phyloP scores from a whole-genome alignment of 2,113 vertebrate genomes.

The Dromas ardeola region DNA sequence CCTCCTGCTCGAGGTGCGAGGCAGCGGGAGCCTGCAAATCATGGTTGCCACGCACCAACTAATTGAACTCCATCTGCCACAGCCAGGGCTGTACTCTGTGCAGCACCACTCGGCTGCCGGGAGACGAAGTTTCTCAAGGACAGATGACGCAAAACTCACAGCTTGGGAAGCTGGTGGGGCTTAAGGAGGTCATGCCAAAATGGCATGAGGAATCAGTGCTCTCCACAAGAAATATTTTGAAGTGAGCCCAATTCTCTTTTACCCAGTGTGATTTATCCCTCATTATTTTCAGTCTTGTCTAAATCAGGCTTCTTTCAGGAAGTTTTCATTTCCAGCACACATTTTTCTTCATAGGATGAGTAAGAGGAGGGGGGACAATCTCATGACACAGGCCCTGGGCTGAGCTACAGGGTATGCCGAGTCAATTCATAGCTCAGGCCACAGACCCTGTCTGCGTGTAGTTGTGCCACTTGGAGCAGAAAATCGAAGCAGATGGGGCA shows the following conservation, averaged over 20 bases:
- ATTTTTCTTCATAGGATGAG: not conserved
- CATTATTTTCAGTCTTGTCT: not conserved
- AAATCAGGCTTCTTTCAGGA: not conserved
- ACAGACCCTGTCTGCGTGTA: not conserved
- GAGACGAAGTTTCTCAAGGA: not conserved
- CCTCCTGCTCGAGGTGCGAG: not conserved
- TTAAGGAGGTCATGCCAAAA: not conserved
- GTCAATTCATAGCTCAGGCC: not conserved
- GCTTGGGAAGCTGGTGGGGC: not conserved
- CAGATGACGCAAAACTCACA: not conserved
- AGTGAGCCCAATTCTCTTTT: not conserved
- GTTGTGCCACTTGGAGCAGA: not conserved
- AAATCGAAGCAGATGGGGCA: not conserved
- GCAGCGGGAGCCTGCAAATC: not conserved
- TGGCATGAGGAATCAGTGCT: not conserved
- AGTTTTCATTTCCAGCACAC: not conserved
- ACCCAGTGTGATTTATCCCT: not conserved
- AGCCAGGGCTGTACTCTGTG: not conserved
- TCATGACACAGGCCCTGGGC: not conserved
- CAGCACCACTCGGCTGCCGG: not conserved
- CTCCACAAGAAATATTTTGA: not conserved
- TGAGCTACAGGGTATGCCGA: accelerated
- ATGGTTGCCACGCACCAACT: not conserved
- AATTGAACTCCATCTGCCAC: not conserved
- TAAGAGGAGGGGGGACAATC: not conserved